Conservation (phyloP, 2,797 vertebrate genomes). For the Silurus aristotelis region DNA sequence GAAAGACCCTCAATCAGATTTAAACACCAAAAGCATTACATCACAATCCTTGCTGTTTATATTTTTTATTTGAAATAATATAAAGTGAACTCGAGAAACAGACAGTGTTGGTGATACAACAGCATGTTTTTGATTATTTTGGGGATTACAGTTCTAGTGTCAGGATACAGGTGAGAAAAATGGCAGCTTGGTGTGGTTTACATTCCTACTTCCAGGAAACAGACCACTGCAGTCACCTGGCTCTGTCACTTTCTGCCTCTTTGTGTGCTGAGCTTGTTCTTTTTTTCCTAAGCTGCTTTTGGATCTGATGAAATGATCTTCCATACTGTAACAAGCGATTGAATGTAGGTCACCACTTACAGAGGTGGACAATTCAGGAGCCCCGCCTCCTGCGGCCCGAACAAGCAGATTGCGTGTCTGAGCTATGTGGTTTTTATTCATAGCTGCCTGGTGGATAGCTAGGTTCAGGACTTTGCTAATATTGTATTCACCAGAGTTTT, state of each 20-base stretch:
- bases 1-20: neutral
- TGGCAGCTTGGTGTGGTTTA: conserved; percentile 64
- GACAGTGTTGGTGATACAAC: neutral
- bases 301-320: neutral
- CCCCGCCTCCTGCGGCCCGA: neutral
- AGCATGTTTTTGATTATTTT: conserved; percentile 31
- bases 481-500: neutral
- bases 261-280: neutral
- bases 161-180: conserved; percentile 69
- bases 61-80: neutral
- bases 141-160: conserved; percentile 25
- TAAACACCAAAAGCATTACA: neutral
- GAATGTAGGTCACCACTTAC: conserved; percentile 4
- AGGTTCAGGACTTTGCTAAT: neutral
- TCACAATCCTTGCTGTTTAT: neutral
- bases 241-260: neutral
- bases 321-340: neutral
- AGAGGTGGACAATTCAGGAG: neutral
- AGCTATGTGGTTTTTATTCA: conserved; percentile 19
- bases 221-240: conserved; percentile 33
- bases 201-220: conserved; percentile 60
- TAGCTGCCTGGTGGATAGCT: neutral
- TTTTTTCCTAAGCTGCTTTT: neutral
- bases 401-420: neutral
- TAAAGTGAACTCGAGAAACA: neutral